Conservation (phyloP, 1,140 invertebrate genomes). For the Musca domestica region DNA sequence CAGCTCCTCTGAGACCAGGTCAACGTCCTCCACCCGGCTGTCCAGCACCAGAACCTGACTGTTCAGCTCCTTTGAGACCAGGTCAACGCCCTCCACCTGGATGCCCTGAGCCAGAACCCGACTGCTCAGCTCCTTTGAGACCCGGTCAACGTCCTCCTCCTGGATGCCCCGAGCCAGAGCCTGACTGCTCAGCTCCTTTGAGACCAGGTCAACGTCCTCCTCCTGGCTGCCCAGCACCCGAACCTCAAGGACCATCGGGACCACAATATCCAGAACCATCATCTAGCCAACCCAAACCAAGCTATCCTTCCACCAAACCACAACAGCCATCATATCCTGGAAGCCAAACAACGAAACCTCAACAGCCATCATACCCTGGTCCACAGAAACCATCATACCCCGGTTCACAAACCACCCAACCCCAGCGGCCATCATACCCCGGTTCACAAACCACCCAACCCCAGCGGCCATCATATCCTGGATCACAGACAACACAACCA, state of each 20-base stretch:
- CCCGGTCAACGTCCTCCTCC: neutral
- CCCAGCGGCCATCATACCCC: conserved; percentile 21
- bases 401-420: conserved; percentile 3
- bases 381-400: conserved; percentile 22
- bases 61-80: neutral
- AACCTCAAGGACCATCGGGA: neutral
- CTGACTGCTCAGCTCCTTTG: neutral
- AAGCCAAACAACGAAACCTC: neutral
- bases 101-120: neutral
- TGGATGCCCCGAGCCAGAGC: neutral
- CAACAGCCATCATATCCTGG: neutral
- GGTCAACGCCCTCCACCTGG: neutral
- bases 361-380: conserved; percentile 14
- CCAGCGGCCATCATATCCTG: conserved; percentile 11
- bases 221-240: neutral
- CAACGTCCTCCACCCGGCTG: neutral
- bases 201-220: neutral
- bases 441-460: conserved; percentile 17
- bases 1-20: neutral
- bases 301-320: conserved; percentile 5
- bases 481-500: neutral
- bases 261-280: neutral
- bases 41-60: neutral
- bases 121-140: neutral
- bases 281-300: neutral